Conservation (phyloP, 2,797 vertebrate genomes). For the Jordanella pulchra region DNA sequence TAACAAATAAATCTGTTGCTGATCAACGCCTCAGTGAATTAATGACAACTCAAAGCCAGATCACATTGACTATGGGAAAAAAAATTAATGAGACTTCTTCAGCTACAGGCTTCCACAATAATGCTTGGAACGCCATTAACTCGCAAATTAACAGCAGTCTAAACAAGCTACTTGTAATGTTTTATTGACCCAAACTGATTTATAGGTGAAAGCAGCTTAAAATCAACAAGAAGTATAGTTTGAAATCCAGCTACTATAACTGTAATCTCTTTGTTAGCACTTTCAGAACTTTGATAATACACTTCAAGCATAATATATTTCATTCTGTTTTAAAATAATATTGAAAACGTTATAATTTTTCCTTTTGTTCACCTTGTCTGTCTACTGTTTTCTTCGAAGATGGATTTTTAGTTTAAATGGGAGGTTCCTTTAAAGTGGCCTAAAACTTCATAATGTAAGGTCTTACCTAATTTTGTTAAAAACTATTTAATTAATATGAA, state of each 20-base stretch:
- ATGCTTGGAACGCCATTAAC: conserved; percentile 1
- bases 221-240: neutral
- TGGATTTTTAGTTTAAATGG: neutral
- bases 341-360: neutral
- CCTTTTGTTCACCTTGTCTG: neutral
- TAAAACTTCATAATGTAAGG: too few species aligned
- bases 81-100: conserved; percentile 16
- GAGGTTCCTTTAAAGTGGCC: too few species aligned
- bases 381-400: neutral
- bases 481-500: too few species aligned
- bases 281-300: neutral
- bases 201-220: conserved; percentile 1
- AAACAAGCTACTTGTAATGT: conserved; percentile 3
- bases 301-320: neutral
- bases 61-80: conserved; percentile 4
- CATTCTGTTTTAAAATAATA: neutral
- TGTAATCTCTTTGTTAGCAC: neutral
- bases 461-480: too few species aligned
- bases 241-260: neutral
- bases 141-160: conserved; percentile 7
- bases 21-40: neutral
- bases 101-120: neutral
- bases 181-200: conserved; percentile 8
- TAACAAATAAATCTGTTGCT: neutral
- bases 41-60: conserved; percentile 4